These are phyloP conservation scores for Amblyopsis hoosieri DNA, from an alignment of 2,797 vertebrate genomes.

Conservation along the genomic window DNA sequence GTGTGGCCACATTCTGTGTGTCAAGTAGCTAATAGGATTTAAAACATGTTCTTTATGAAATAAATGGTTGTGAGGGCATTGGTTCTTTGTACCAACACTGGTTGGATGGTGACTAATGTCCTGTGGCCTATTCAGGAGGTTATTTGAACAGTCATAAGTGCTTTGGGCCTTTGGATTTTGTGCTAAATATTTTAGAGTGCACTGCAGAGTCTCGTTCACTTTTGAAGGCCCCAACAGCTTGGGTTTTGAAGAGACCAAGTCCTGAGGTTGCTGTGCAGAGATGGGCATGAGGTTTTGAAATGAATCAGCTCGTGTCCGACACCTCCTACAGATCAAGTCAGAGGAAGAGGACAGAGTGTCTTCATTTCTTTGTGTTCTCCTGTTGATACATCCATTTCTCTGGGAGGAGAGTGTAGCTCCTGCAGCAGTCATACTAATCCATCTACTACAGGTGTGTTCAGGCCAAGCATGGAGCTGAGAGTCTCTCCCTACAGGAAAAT, in stretches of 20 bases:
- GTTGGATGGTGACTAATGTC: slow-evolving; percentile 16
- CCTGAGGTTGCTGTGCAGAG: slow-evolving; percentile 9
- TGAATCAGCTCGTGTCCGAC: slow-evolving; percentile 8
- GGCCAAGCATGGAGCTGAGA: slow-evolving; percentile 23
- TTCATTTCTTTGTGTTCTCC: background rate
- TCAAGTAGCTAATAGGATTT: slow-evolving; percentile 17
- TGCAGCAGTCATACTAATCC: slow-evolving; percentile 1
- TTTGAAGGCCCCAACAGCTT: slow-evolving; percentile 5
- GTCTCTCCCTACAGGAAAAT: slow-evolving; percentile 42
- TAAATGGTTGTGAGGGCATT: slow-evolving; percentile 19
- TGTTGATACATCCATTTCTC: slow-evolving; percentile 2
- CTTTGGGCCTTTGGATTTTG: slow-evolving; percentile 22
- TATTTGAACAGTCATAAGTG: slow-evolving; percentile 30
- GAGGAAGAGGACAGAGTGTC: slow-evolving; percentile 2
- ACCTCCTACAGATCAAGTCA: slow-evolving; percentile 11
- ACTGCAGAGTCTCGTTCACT: slow-evolving; percentile 15
- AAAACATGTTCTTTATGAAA: slow-evolving; percentile 23
- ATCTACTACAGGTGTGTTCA: slow-evolving; percentile 24
- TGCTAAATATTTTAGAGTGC: slow-evolving; percentile 15
- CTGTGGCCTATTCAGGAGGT: slow-evolving; percentile 20
- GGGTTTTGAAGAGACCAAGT: slow-evolving; percentile 15
- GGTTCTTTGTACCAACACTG: slow-evolving; percentile 15
- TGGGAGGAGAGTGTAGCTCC: slow-evolving; percentile 15
- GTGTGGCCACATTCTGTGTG: slow-evolving; percentile 6
- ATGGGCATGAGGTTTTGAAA: slow-evolving; percentile 19